Conservation (phyloP, 92 coral and sea anemone genomes). For the Paragorgia papillata region DNA sequence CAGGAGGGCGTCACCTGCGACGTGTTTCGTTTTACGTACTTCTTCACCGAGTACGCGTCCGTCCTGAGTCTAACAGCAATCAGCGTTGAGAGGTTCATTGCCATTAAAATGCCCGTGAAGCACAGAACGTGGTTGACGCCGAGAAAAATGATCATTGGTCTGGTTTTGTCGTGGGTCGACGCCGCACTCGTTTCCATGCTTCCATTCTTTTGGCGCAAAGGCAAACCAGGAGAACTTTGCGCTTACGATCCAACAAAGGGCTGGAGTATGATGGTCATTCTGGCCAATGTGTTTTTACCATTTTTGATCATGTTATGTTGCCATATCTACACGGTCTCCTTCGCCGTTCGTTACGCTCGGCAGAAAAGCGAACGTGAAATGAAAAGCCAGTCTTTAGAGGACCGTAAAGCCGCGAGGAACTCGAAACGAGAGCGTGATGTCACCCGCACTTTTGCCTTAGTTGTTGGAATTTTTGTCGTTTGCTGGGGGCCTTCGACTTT, state of each 20-base stretch:
- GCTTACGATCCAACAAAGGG: constrained; percentile 79
- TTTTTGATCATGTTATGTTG: constrained; percentile 83
- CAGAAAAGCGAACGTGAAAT: not conserved
- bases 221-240: constrained; percentile 57
- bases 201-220: constrained; percentile 79
- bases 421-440: constrained; percentile 35
- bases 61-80: constrained; percentile 85
- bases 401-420: too few relatives aligned
- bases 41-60: constrained; percentile 92
- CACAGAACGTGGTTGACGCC: constrained; percentile 70
- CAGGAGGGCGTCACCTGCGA: constrained; percentile 60
- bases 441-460: constrained; percentile 19
- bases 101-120: constrained; percentile 79
- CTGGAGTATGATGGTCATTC: constrained; percentile 97
- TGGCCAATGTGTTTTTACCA: constrained; percentile 75
- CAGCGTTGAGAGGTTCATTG: constrained; percentile 89
- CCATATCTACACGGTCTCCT: constrained; percentile 73
- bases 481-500: constrained; percentile 43
- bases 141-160: constrained; percentile 58
- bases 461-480: constrained; percentile 29
- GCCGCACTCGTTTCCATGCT: constrained; percentile 69
- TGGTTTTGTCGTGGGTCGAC: constrained; percentile 75
- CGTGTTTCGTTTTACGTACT: constrained; percentile 78
- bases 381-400: too few relatives aligned
- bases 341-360: constrained; percentile 47